A percentile compares a stretch with the other conserved stretches of the same genome.
Conservation (phyloP, 2,797 vertebrate species). For the Poeciliopsis gracilis region DNA sequence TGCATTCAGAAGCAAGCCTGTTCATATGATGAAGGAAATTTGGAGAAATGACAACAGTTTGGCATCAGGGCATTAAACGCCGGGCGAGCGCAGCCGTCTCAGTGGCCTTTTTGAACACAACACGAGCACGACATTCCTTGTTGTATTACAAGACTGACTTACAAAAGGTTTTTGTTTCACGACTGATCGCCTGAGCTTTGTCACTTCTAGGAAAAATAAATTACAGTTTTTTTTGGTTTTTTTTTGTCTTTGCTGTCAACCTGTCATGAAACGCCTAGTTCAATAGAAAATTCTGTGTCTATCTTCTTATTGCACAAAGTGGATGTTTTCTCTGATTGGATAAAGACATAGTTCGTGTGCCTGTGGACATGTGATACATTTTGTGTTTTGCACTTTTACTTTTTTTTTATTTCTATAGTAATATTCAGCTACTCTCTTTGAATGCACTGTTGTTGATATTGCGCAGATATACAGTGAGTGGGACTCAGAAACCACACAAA, state of each 20-base stretch:
- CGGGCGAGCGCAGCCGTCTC: slow-evolving; percentile 63
- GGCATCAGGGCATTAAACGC: slow-evolving; percentile 67
- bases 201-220: slow-evolving; percentile 26
- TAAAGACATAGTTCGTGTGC: slow-evolving; percentile 62
- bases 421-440: slow-evolving; percentile 72
- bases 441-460: slow-evolving; percentile 59
- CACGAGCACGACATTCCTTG: slow-evolving; percentile 55
- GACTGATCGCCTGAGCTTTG: slow-evolving; percentile 53
- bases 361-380: slow-evolving; percentile 75
- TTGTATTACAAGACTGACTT: slow-evolving; percentile 51
- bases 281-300: slow-evolving; percentile 84
- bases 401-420: slow-evolving; percentile 38
- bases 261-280: slow-evolving; percentile 87
- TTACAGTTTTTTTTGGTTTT: slow-evolving; percentile 28
- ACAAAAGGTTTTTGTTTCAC: slow-evolving; percentile 50
- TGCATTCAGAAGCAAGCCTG: slow-evolving; percentile 21
- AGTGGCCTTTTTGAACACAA: slow-evolving; percentile 79
- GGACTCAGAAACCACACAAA: slow-evolving; percentile 28
- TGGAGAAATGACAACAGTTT: slow-evolving; percentile 20
- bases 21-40: slow-evolving; percentile 23
- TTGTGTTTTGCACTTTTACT: slow-evolving; percentile 65
- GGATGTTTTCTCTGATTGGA: slow-evolving; percentile 83
- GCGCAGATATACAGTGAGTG: slow-evolving; percentile 18
- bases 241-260: slow-evolving; percentile 54
- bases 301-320: slow-evolving; percentile 91